phyloP scores from a whole-genome alignment of 2,797 vertebrate species.

The Clamator glandarius region DNA sequence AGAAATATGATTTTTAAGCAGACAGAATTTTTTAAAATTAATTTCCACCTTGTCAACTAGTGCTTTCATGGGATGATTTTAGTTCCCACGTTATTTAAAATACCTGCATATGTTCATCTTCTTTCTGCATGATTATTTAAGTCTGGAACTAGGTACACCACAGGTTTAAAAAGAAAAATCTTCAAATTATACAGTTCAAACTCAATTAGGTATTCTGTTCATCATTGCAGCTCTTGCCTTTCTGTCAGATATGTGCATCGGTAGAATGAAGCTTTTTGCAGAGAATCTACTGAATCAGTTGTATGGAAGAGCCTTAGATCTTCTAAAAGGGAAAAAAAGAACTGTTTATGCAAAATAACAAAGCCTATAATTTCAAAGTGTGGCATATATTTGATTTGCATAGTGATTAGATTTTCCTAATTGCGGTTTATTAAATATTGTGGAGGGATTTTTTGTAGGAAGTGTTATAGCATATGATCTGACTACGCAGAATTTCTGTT shows the following conservation, averaged over 20 bases:
- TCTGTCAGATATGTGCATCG: neutral
- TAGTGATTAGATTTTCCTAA: neutral
- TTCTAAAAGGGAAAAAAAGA: neutral
- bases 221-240: neutral
- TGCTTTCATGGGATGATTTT: neutral
- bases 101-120: neutral
- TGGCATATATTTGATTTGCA: neutral
- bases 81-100: neutral
- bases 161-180: neutral
- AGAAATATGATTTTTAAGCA: neutral
- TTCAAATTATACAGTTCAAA: neutral
- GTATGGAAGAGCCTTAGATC: neutral
- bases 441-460: neutral
- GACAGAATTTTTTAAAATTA: neutral
- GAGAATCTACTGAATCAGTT: neutral
- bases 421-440: neutral
- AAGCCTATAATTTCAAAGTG: neutral
- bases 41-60: neutral
- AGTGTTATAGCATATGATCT: neutral
- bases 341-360: neutral
- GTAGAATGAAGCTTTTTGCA: neutral
- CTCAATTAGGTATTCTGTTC: neutral
- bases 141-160: neutral
- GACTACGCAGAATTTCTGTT: neutral
- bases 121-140: neutral